Percentiles rank a stretch among this genome's conserved stretches.
phyloP scores from a whole-genome alignment of 2,888 invertebrate genomes.

The Pammene aurita region DNA sequence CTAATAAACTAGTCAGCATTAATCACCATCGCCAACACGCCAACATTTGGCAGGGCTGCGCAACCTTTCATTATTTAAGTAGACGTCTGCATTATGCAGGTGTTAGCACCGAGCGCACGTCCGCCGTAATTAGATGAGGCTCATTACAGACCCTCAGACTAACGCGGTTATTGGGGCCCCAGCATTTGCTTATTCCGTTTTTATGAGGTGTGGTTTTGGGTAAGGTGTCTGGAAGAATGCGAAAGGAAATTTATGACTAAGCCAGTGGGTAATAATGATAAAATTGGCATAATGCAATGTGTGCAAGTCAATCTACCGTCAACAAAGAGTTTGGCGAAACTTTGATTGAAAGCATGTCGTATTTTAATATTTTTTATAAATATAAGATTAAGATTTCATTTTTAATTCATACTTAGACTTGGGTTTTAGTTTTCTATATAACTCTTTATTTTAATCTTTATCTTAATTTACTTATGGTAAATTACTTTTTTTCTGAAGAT shows the following conservation, averaged over 20 bases:
- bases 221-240: slow-evolving; percentile 24
- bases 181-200: slow-evolving; percentile 40
- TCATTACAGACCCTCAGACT: slow-evolving; percentile 53
- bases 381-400: too few species aligned
- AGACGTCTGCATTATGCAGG: slow-evolving; percentile 52
- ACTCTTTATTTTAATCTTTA: too few species aligned
- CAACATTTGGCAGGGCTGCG: slow-evolving; percentile 37
- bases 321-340: too few species aligned
- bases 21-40: slow-evolving; percentile 16
- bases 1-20: neutral
- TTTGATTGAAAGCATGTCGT: too few species aligned
- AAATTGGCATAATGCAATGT: neutral
- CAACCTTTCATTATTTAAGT: slow-evolving; percentile 39
- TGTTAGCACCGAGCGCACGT: slow-evolving; percentile 63
- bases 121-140: slow-evolving; percentile 62
- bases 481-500: too few species aligned
- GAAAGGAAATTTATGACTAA: neutral
- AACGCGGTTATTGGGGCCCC: slow-evolving; percentile 47
- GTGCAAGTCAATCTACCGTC: too few species aligned
- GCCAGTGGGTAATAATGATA: neutral
- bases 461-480: too few species aligned
- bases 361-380: too few species aligned
- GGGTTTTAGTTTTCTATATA: too few species aligned
- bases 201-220: slow-evolving; percentile 31
- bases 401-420: too few species aligned